A percentile compares a stretch with the other conserved stretches of the same genome.
These are phyloP conservation scores for Caenorhabditis sulstoni DNA, from an alignment of 2,888 invertebrate genomes.

Conservation along the genomic window DNA sequence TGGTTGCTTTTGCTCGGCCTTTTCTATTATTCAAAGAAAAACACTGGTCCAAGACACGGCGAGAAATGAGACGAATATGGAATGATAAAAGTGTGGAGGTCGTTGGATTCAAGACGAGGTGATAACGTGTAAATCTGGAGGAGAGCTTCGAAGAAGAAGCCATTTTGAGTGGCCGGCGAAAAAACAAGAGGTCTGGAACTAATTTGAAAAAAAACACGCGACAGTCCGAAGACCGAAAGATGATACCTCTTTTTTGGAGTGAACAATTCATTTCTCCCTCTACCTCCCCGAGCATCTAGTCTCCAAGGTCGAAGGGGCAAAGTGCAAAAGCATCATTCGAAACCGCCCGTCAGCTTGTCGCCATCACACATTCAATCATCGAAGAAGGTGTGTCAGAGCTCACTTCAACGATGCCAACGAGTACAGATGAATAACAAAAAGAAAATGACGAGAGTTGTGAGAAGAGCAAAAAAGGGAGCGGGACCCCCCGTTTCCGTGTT, in stretches of 20 bases:
- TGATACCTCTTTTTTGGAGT: too few relatives aligned
- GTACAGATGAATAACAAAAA: conserved; percentile 21
- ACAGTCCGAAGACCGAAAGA: too few relatives aligned
- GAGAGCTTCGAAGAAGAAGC: background rate
- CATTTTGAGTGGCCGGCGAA: background rate
- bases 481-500: conserved; percentile 5
- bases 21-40: conserved; percentile 52
- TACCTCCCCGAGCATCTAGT: too few relatives aligned
- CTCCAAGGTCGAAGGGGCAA: background rate
- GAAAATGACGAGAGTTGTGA: conserved; percentile 24
- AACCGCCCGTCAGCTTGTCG: background rate
- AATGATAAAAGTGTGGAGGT: background rate
- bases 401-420: conserved; percentile 27
- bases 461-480: conserved; percentile 19
- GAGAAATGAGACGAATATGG: conserved; percentile 4
- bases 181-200: background rate
- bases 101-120: background rate
- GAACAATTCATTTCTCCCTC: too few relatives aligned
- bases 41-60: conserved; percentile 21
- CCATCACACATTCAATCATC: conserved; percentile 5
- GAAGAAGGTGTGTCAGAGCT: conserved; percentile 20
- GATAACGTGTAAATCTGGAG: conserved; percentile 1
- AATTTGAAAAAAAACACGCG: too few relatives aligned
- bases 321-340: too few relatives aligned
- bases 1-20: conserved; percentile 24